Evolutionary conservation across 2,113 vertebrate genomes (phyloP).

Genomic region (Channa argus): DNA sequence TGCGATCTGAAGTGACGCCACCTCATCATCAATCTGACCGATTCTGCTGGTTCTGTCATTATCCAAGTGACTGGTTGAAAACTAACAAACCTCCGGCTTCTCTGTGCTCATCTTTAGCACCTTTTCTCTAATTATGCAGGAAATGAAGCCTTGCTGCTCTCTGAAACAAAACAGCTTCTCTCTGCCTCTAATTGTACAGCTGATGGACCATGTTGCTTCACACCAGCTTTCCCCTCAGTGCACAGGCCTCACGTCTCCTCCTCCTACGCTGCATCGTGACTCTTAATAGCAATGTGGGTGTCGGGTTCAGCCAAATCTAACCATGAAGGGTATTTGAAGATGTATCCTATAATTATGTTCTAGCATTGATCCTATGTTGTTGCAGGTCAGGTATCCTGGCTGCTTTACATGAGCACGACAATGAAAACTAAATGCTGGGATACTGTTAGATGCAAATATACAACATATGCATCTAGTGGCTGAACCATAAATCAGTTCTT

Average conservation of each 20-base stretch:
- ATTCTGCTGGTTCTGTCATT: not conserved
- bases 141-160: not conserved
- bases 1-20: not conserved
- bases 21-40: not conserved
- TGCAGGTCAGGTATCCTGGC: no score
- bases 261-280: not conserved
- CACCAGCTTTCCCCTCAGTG: not conserved
- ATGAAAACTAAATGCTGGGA: no score
- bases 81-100: not conserved
- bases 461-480: no score
- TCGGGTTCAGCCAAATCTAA: not conserved
- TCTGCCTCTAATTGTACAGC: not conserved
- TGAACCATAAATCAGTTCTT: no score
- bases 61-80: conserved; percentile 1
- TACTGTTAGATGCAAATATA: no score
- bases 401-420: no score
- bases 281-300: not conserved
- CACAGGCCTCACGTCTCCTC: not conserved
- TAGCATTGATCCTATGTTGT: no score
- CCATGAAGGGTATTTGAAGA: not conserved
- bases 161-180: not conserved
- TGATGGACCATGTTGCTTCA: not conserved
- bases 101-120: not conserved
- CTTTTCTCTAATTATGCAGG: not conserved
- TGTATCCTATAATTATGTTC: not conserved